Base-by-base conservation (phyloP, 2,113 vertebrate species). In the Pedetes capensis region DNA sequence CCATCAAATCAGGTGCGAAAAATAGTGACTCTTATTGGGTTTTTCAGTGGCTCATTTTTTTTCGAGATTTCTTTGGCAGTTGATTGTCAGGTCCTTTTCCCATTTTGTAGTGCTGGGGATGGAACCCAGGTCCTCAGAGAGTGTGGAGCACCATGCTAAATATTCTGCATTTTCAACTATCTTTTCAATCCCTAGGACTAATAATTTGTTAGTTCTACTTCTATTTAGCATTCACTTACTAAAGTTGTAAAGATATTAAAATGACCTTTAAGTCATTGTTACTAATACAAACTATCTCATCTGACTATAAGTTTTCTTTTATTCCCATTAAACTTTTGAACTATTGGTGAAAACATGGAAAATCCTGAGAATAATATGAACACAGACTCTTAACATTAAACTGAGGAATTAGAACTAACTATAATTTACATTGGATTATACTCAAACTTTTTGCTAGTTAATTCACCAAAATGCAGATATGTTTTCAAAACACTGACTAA, bases 401-500 rank as follows among this genome's bases (percentile, higher is more conserved):
- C 37, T 55, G 66, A 95, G 37, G 6, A 89, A 84, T 57, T 75
- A 47, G n/a, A 95, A 64, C 32, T 81, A 57, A 90, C 39, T 88
- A 4, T 37, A 82, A 76, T 92, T 93, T 95, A 79, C 59, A 88
- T 90, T 93, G 74, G 82, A 78, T 85, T 91, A 68, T 68, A 51
- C 85, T 89, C 68, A 63, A 92, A 71, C 25, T 88, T 95, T 90
- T 95, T 81, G 61, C 49, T 81, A 84, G 81, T 94, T 96, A 94
- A 92, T 95, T 97, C 61, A 95, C 92, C 72, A 95, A 95, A 95
- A 95, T 63, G 53, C 23, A 89, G 84, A 72, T 84, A 95, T 93
- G 94, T 97, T 97, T 97, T 93, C 85, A 95, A 97, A 97, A 97
- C 86, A 97, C 79, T 89, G 86, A 94, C 59, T 97, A 91, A 95